These are phyloP conservation scores for Alcedo quadribrachys DNA, from an alignment of 2,797 vertebrate species.

Conservation along the genomic window DNA sequence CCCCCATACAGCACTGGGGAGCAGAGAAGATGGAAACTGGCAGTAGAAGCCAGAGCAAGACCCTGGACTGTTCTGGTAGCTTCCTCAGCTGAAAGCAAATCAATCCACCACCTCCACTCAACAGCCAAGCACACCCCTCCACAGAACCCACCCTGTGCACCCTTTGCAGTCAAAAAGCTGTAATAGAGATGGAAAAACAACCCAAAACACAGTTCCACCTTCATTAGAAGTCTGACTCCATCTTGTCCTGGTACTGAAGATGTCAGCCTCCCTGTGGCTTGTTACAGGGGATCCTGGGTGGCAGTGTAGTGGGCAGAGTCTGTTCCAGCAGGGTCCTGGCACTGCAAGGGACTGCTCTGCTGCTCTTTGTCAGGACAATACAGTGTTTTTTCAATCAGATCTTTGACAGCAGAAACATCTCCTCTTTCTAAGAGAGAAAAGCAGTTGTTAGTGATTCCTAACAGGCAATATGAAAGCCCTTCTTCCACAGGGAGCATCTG, in stretches of 20 bases:
- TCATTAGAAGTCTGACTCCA: not conserved
- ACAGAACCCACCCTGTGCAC: not conserved
- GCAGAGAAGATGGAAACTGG: not conserved
- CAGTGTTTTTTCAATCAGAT: conserved; percentile 84
- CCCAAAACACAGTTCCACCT: not conserved
- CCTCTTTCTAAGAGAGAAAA: conserved; percentile 77
- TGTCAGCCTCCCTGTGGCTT: not conserved
- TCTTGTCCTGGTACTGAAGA: not conserved
- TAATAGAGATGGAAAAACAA: not conserved
- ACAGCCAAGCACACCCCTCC: not conserved
- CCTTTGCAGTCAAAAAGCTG: not conserved
- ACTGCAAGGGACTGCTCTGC: conserved; percentile 11
- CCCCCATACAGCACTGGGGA: not conserved
- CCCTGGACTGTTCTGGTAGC: not conserved
- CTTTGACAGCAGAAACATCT: conserved; percentile 78
- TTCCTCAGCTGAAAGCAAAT: not conserved
- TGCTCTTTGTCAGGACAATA: conserved; percentile 79
- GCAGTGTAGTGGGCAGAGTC: not conserved
- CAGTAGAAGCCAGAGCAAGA: not conserved
- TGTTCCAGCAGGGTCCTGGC: conserved; percentile 32
- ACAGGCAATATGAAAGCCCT: not conserved
- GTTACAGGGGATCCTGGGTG: not conserved
- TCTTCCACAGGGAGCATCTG: not conserved
- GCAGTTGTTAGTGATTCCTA: not conserved
- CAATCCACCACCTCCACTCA: not conserved